phyloP scores from a whole-genome alignment of 2,113 vertebrate genomes.

The Sylvilagus bachmani region DNA sequence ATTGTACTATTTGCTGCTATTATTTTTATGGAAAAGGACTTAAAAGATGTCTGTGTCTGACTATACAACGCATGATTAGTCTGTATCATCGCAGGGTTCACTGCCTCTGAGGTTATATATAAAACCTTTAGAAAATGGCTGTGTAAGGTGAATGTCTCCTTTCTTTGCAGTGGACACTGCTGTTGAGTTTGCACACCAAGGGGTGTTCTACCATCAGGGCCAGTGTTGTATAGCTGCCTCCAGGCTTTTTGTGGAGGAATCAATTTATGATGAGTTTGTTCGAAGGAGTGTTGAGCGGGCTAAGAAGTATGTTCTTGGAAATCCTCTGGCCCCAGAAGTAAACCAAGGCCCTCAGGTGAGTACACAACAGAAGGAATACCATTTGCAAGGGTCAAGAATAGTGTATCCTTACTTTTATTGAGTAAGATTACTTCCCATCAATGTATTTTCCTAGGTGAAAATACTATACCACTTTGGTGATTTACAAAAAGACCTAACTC shows the following conservation, averaged over 20 bases:
- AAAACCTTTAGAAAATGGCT: not conserved
- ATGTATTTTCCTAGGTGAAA: not conserved
- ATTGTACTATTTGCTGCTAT: not conserved
- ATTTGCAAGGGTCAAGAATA: not conserved
- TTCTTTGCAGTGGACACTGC: constrained; percentile 91
- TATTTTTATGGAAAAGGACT: not conserved
- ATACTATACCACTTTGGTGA: not conserved
- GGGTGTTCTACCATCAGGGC: constrained; percentile 94
- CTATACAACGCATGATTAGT: not conserved
- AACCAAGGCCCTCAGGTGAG: constrained; percentile 94
- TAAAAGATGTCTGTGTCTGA: not conserved
- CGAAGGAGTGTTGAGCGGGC: constrained; percentile 89
- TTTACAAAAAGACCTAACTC: not conserved
- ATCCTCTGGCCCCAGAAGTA: constrained; percentile 89
- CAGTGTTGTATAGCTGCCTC: constrained; percentile 94
- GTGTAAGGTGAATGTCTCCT: constrained; percentile 10
- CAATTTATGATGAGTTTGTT: constrained; percentile 94
- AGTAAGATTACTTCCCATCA: not conserved
- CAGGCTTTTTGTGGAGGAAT: constrained; percentile 94
- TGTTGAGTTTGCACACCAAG: constrained; percentile 91
- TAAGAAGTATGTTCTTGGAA: constrained; percentile 90
- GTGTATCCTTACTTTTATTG: not conserved
- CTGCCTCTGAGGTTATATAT: not conserved
- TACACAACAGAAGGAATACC: not conserved
- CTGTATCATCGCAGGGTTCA: not conserved